These are phyloP conservation scores for Amazona guildingii DNA, from an alignment of 2,113 vertebrate species.

Conservation along the genomic window DNA sequence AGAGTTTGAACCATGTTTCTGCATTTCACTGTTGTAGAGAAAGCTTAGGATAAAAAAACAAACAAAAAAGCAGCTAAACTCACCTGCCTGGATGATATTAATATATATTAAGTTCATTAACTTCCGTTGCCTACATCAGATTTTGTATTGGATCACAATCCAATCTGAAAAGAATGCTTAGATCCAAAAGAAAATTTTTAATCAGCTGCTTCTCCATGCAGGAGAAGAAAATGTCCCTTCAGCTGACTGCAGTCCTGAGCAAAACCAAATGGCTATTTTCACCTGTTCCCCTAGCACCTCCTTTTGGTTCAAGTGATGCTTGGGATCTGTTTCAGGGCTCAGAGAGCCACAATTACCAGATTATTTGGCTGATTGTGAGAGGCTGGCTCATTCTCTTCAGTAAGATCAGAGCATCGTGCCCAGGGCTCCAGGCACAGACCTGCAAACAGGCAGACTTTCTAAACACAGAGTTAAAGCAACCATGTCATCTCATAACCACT, in stretches of 20 bases:
- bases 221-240: neutral
- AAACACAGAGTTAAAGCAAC: slow-evolving; percentile 17
- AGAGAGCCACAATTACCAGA: neutral
- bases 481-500: slow-evolving; percentile 43
- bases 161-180: neutral
- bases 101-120: neutral
- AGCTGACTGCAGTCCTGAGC: neutral
- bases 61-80: neutral
- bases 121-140: neutral
- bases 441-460: slow-evolving; percentile 8
- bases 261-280: neutral
- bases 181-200: neutral
- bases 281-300: neutral
- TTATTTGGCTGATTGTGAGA: neutral
- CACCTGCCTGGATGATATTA: neutral
- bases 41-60: neutral
- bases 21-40: neutral
- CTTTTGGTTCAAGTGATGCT: neutral
- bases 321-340: neutral
- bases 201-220: rapidly evolving
- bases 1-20: neutral
- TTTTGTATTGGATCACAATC: neutral
- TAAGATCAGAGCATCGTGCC: neutral
- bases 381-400: neutral
- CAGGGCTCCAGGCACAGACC: neutral